Conservation (phyloP, 64 coral and sea anemone species). For the Dendronephthya gigantea region DNA sequence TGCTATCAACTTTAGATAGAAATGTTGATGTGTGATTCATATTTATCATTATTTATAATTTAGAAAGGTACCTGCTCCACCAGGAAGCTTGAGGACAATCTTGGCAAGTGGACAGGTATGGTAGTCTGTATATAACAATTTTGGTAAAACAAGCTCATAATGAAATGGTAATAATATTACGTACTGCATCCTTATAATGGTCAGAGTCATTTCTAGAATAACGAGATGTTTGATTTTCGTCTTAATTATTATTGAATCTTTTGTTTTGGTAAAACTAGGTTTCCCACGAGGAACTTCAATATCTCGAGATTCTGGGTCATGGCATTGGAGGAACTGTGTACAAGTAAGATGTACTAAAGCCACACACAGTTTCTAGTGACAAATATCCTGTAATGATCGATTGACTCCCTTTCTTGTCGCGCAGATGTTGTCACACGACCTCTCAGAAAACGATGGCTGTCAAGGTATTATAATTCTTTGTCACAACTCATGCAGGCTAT, state of each 20-base stretch:
- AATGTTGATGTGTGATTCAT: background rate
- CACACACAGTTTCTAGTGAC: background rate
- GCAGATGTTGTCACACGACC: constrained; percentile 34
- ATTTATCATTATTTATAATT: background rate
- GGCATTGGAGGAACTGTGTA: constrained; percentile 82
- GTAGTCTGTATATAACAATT: background rate
- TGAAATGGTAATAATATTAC: too few relatives aligned
- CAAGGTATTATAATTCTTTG: too few relatives aligned
- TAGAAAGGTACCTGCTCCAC: background rate
- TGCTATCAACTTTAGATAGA: background rate
- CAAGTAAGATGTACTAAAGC: constrained; percentile 18
- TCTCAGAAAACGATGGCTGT: constrained; percentile 80
- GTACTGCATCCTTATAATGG: too few relatives aligned
- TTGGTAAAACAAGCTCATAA: too few relatives aligned
- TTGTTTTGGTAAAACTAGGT: constrained; percentile 17
- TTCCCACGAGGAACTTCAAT: constrained; percentile 60
- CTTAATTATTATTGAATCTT: background rate
- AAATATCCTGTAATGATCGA: background rate
- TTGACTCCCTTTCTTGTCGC: background rate
- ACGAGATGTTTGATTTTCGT: too few relatives aligned
- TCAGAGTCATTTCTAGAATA: too few relatives aligned
- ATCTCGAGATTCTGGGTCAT: constrained; percentile 70
- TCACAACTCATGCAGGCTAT: too few relatives aligned
- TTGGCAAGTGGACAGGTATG: constrained; percentile 74
- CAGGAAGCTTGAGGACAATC: constrained; percentile 53